Conservation (phyloP, 2,113 vertebrate genomes). For the Elephantulus edwardii region DNA sequence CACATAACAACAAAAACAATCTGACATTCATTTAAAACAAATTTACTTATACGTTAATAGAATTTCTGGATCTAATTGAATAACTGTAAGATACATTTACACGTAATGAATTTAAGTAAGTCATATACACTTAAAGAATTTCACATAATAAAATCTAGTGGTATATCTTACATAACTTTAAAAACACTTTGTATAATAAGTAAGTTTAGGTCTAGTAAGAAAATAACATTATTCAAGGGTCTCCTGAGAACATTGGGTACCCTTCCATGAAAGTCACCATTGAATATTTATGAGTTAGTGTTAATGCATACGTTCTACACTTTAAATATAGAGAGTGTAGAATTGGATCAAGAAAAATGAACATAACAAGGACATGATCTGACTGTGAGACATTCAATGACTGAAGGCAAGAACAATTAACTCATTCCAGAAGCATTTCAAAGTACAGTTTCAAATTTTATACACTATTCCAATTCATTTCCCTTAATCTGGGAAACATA, state of each 20-base stretch:
- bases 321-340: not conserved
- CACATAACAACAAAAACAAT: too few relatives aligned
- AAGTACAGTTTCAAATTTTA: not conserved
- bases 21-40: too few relatives aligned
- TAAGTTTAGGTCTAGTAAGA: not conserved
- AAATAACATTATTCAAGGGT: slow-evolving; percentile 21
- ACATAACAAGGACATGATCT: not conserved
- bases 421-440: not conserved
- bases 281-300: slow-evolving; percentile 12
- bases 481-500: not conserved
- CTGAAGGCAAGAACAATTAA: not conserved
- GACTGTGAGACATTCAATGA: not conserved
- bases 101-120: too few relatives aligned
- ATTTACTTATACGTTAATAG: not conserved
- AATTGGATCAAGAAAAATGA: not conserved
- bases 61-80: not conserved
- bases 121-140: not conserved
- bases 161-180: not conserved
- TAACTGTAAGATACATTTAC: not conserved
- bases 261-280: not conserved
- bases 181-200: not conserved
- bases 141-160: not conserved
- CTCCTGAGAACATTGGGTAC: not conserved
- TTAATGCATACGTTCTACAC: not conserved
- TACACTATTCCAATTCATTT: not conserved